A percentile compares a stretch with the other conserved stretches of the same genome.
Evolutionary conservation across 92 coral and sea anemone species (phyloP).

Genomic region (Desmophyllum pertusum): DNA sequence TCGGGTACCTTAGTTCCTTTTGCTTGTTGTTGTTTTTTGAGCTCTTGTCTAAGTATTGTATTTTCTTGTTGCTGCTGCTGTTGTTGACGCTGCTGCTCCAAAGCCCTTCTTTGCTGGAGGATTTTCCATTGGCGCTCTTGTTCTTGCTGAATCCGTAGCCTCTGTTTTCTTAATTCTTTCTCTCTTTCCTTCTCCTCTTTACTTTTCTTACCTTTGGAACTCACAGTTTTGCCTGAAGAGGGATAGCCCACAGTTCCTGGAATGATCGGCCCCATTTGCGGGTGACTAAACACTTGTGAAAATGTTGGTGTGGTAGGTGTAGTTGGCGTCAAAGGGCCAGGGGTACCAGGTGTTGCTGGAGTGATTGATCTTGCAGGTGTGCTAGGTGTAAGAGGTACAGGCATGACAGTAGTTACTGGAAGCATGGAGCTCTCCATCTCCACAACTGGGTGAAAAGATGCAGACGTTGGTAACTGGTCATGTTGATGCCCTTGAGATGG

Average conservation of each 20-base stretch:
- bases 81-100: conserved; percentile 92
- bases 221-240: conserved; percentile 29
- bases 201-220: conserved; percentile 71
- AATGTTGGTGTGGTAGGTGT: conserved; percentile 66
- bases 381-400: conserved; percentile 56
- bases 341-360: conserved; percentile 69
- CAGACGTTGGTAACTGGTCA: conserved; percentile 26
- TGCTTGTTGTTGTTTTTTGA: conserved; percentile 77
- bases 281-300: conserved; percentile 29
- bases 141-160: conserved; percentile 87
- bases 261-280: conserved; percentile 34
- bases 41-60: conserved; percentile 76
- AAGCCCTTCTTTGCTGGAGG: conserved; percentile 93
- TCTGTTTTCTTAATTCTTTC: conserved; percentile 84
- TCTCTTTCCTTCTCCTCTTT: conserved; percentile 94
- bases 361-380: conserved; percentile 58
- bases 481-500: conserved; percentile 34
- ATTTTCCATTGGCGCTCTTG: conserved; percentile 97
- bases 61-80: conserved; percentile 95
- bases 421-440: conserved; percentile 21
- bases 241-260: conserved; percentile 29
- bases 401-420: conserved; percentile 45
- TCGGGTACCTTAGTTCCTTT: conserved; percentile 79
- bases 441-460: conserved; percentile 26
- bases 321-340: conserved; percentile 60